Percentiles rank a stretch among this genome's conserved stretches.
These are phyloP conservation scores for Microcebus tavaratra DNA, from an alignment of 2,113 vertebrate genomes.

Conservation along the genomic window DNA sequence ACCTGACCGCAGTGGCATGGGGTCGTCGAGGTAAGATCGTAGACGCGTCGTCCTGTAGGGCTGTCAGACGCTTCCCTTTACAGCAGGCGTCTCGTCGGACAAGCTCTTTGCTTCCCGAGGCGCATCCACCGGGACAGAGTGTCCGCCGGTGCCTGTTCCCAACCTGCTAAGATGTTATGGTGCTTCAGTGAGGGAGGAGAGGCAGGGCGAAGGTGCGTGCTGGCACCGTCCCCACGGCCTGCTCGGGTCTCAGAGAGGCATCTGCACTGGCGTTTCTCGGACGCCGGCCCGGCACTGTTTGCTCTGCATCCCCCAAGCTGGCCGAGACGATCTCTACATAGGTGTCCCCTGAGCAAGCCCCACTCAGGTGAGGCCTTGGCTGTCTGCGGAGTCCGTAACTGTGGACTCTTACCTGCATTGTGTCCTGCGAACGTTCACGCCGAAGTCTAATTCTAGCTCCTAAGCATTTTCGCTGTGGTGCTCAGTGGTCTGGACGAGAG, in stretches of 20 bases:
- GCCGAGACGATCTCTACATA: not conserved
- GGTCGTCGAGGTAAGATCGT: not conserved
- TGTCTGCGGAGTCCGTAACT: not conserved
- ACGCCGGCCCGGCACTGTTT: not conserved
- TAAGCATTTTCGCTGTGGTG: not conserved
- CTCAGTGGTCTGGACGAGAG: not conserved
- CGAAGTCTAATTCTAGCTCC: too few relatives aligned
- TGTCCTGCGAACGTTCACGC: not conserved
- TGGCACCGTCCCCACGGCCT: too few relatives aligned
- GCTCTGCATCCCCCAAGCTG: accelerated
- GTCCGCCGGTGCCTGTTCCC: accelerated
- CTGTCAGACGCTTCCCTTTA: not conserved
- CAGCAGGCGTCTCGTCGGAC: not conserved
- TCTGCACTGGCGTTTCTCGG: not conserved
- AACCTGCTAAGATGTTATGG: accelerated
- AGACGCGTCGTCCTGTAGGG: not conserved
- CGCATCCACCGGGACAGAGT: accelerated
- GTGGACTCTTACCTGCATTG: accelerated
- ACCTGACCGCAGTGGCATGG: not conserved
- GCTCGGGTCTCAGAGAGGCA: not conserved
- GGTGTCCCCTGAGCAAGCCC: not conserved
- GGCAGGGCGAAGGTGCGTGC: accelerated
- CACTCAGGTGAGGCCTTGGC: too few relatives aligned
- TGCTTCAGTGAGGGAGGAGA: accelerated
- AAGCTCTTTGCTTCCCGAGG: not conserved